Conservation (phyloP, 2,797 vertebrate species). For the Urophycis tenuis region DNA sequence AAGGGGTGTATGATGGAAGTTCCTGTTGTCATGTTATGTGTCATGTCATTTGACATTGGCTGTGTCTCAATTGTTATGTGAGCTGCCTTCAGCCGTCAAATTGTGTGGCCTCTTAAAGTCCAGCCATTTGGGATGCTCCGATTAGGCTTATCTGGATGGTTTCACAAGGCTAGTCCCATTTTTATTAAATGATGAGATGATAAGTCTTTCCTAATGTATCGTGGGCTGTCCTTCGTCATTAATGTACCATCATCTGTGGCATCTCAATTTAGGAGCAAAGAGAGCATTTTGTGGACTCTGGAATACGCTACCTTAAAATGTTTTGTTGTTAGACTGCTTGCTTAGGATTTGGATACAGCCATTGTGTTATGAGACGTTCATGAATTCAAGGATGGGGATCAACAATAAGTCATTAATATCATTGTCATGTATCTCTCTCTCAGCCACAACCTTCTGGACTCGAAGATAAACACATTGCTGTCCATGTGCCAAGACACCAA, state of each 20-base stretch:
- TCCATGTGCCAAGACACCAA: slow-evolving; percentile 98
- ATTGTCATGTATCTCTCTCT: slow-evolving; percentile 2
- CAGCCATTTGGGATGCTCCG: not conserved
- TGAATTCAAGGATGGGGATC: not conserved
- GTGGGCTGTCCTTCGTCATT: no score
- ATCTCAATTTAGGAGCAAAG: no score
- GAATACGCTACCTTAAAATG: no score
- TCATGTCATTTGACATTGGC: no score
- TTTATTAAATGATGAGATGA: no score
- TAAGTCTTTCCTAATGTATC: no score
- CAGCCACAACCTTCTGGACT: slow-evolving; percentile 97
- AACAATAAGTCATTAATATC: not conserved
- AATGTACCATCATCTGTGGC: no score
- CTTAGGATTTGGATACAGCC: not conserved
- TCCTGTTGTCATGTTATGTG: not conserved
- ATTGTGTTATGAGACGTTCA: not conserved
- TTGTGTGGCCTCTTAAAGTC: not conserved
- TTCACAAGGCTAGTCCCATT: no score
- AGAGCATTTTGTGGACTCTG: no score
- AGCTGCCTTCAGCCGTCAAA: not conserved
- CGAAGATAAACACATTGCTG: slow-evolving; percentile 95
- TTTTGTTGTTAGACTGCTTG: not conserved
- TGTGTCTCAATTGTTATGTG: not conserved
- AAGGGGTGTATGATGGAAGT: not conserved
- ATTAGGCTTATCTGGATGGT: not conserved